Evolutionary conservation across 2,888 invertebrate genomes (phyloP).

Genomic region (Standfussiana lucernea): DNA sequence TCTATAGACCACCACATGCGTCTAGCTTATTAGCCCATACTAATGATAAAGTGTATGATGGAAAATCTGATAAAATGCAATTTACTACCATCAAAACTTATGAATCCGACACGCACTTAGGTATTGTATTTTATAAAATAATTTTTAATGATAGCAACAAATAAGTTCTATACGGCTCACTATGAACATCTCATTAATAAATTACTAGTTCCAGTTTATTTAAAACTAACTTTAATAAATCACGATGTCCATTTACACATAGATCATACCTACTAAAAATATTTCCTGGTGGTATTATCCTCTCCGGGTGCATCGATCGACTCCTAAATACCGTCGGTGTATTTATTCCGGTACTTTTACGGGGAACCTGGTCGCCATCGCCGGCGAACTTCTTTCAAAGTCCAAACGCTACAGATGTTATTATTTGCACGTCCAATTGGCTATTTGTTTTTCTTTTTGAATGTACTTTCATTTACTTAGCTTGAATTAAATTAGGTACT

Average conservation of each 20-base stretch:
- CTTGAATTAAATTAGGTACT: constrained; percentile 51
- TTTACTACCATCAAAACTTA: background rate
- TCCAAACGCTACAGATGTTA: constrained; percentile 73
- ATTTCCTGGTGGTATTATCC: constrained; percentile 68
- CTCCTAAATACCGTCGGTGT: constrained; percentile 80
- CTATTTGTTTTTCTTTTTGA: constrained; percentile 72
- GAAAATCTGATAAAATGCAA: background rate
- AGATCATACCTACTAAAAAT: background rate
- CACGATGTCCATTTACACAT: background rate
- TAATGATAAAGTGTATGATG: background rate
- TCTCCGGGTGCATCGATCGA: constrained; percentile 70
- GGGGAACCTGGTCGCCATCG: constrained; percentile 77
- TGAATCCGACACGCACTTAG: background rate
- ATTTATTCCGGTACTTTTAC: constrained; percentile 88
- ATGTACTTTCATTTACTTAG: constrained; percentile 64
- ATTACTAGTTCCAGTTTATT: background rate
- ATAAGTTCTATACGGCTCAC: background rate
- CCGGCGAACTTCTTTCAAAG: constrained; percentile 71
- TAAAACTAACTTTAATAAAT: background rate
- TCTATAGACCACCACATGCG: background rate
- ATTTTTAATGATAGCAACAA: background rate
- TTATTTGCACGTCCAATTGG: constrained; percentile 78
- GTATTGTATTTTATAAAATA: background rate
- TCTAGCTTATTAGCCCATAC: background rate
- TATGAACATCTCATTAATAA: background rate